phyloP scores from a whole-genome alignment of 2,888 invertebrate genomes.

The Tetranychus piercei region DNA sequence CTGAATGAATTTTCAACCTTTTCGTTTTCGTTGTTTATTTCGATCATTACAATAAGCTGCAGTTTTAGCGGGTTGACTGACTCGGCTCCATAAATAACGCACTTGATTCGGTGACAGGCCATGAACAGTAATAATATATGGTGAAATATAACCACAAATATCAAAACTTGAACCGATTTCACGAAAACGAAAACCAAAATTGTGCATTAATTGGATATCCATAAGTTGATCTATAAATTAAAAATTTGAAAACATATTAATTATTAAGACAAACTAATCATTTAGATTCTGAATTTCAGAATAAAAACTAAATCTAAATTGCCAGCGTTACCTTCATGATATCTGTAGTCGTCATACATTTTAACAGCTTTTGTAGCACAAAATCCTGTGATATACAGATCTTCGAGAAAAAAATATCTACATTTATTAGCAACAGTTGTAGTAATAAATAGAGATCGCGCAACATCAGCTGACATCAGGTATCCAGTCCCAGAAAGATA shows the following conservation, averaged over 20 bases:
- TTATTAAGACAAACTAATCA: background rate
- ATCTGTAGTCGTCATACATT: background rate
- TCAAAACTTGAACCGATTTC: background rate
- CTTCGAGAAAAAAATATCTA: slow-evolving; percentile 28
- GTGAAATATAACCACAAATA: background rate
- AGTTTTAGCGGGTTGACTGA: slow-evolving; percentile 1
- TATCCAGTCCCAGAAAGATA: slow-evolving; percentile 29
- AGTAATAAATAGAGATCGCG: slow-evolving; percentile 8
- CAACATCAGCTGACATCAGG: slow-evolving; percentile 21
- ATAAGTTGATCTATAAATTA: background rate
- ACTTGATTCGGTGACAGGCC: slow-evolving; percentile 1
- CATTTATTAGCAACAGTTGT: background rate
- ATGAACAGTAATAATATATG: background rate
- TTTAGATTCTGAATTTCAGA: no score
- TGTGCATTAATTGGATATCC: slow-evolving; percentile 1
- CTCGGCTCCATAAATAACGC: background rate
- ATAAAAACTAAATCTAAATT: background rate
- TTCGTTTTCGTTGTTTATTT: background rate
- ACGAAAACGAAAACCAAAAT: background rate
- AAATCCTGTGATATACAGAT: slow-evolving; percentile 29
- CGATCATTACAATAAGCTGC: background rate
- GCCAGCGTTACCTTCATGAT: background rate
- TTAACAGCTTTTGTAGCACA: slow-evolving; percentile 27
- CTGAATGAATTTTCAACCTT: background rate
- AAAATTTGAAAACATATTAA: background rate